These are phyloP conservation scores for Sericinus montela DNA, from an alignment of 2,888 invertebrate genomes.

Conservation along the genomic window DNA sequence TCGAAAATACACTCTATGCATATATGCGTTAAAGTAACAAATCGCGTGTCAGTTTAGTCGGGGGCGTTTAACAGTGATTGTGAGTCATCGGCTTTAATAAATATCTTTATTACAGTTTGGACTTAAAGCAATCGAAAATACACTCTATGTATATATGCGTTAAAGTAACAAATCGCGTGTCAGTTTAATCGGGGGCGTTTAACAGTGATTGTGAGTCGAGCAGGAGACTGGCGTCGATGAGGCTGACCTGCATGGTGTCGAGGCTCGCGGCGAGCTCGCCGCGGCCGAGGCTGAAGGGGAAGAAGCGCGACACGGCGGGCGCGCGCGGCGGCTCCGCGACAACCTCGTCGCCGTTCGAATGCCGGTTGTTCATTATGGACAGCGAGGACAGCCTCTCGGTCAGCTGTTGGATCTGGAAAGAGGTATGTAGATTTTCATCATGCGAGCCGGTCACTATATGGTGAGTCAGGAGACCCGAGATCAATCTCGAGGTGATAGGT, in stretches of 20 bases:
- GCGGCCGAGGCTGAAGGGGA: constrained; percentile 57
- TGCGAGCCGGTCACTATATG: too few relatives aligned
- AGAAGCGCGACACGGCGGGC: constrained; percentile 51
- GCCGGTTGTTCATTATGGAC: constrained; percentile 48
- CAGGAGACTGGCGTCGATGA: constrained; percentile 81
- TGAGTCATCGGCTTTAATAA: too few relatives aligned
- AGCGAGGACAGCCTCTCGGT: constrained; percentile 55
- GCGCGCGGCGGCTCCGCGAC: constrained; percentile 19
- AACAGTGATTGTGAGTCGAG: constrained; percentile 85
- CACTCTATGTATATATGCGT: background rate
- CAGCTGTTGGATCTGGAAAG: constrained; percentile 55
- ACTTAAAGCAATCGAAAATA: background rate
- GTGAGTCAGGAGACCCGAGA: too few relatives aligned
- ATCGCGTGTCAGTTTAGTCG: too few relatives aligned
- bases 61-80: too few relatives aligned
- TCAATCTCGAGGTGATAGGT: too few relatives aligned
- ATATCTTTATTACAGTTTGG: too few relatives aligned
- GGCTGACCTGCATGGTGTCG: constrained; percentile 77
- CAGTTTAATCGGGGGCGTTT: constrained; percentile 82
- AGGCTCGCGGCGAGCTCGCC: constrained; percentile 33
- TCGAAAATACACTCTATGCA: too few relatives aligned
- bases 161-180: background rate
- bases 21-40: too few relatives aligned
- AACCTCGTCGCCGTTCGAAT: constrained; percentile 38
- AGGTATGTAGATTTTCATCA: background rate